Evolutionary conservation across 2,797 vertebrate genomes (phyloP).

Genomic region (Macrochelys suwanniensis): DNA sequence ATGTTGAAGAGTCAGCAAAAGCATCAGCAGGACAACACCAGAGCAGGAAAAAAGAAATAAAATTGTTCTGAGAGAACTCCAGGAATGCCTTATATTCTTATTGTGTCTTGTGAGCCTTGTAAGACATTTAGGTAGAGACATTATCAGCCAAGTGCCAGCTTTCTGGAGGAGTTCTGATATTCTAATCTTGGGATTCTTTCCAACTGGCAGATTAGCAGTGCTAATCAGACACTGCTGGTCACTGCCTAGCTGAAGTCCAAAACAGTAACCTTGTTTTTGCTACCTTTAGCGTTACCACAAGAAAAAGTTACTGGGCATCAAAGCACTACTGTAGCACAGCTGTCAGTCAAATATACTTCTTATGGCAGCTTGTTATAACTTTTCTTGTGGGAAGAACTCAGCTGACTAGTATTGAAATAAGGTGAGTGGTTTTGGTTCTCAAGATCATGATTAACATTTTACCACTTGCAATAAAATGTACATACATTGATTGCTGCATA

Average conservation of each 20-base stretch:
- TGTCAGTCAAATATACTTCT: constrained; percentile 58
- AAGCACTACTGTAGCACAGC: constrained; percentile 52
- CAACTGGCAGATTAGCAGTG: constrained; percentile 69
- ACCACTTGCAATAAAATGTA: constrained; percentile 18
- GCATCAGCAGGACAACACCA: constrained; percentile 56
- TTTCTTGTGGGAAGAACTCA: constrained; percentile 17
- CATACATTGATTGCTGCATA: neutral
- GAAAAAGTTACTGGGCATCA: constrained; percentile 46
- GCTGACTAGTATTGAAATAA: constrained; percentile 21
- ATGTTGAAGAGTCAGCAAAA: constrained; percentile 57
- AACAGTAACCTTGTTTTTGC: constrained; percentile 1
- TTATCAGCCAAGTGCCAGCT: constrained; percentile 68
- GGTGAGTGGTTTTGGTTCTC: neutral
- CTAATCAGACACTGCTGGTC: constrained; percentile 67
- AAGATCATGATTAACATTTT: neutral
- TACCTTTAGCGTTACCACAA: constrained; percentile 82
- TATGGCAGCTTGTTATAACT: constrained; percentile 37
- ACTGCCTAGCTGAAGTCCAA: constrained; percentile 63
- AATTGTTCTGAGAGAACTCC: constrained; percentile 35
- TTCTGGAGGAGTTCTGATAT: constrained; percentile 64
- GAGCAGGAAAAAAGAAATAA: neutral
- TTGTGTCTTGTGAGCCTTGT: constrained; percentile 22
- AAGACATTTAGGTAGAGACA: constrained; percentile 67
- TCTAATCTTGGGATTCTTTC: constrained; percentile 65
- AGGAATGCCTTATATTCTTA: neutral